Evolutionary conservation across 2,113 vertebrate species (phyloP).

Genomic region (Xyliphius kryptos): DNA sequence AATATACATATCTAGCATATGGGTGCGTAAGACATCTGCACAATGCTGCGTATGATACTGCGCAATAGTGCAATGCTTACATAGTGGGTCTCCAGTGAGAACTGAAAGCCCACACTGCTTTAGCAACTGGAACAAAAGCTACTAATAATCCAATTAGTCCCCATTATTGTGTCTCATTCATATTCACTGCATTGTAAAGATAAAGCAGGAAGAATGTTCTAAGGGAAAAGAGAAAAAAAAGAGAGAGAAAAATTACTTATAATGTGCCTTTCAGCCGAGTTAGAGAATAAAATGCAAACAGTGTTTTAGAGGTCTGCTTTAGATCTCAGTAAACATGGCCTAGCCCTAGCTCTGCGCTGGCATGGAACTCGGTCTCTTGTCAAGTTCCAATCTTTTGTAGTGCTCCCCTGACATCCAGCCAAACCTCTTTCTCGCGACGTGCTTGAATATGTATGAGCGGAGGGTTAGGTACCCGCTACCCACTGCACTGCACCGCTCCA

Average conservation of each 20-base stretch:
- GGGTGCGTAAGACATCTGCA: no score
- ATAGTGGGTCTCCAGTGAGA: no score
- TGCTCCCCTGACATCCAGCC: conserved; percentile 57
- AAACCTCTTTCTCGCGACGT: conserved; percentile 59
- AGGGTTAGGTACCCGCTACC: conserved; percentile 33
- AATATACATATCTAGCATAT: no score
- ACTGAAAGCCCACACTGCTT: no score
- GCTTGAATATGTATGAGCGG: conserved; percentile 73
- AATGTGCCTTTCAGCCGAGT: conserved; percentile 60
- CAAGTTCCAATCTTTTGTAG: conserved; percentile 63
- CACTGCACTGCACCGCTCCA: conserved; percentile 39
- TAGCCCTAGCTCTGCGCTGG: conserved; percentile 63
- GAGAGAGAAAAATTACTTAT: conserved; percentile 37
- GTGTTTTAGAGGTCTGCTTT: conserved; percentile 55
- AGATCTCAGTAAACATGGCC: conserved; percentile 61
- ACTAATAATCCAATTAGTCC: conserved; percentile 70
- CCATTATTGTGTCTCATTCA: conserved; percentile 61
- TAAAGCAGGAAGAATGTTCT: no score
- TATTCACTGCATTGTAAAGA: conserved; percentile 40
- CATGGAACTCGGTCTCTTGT: conserved; percentile 60
- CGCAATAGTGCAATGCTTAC: no score
- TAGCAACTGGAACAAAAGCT: no score
- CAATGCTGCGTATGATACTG: no score
- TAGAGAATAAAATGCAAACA: conserved; percentile 55
- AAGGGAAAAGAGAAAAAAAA: conserved; percentile 39